Conservation (phyloP, 2,888 invertebrate genomes). For the Herminia tarsipennalis region DNA sequence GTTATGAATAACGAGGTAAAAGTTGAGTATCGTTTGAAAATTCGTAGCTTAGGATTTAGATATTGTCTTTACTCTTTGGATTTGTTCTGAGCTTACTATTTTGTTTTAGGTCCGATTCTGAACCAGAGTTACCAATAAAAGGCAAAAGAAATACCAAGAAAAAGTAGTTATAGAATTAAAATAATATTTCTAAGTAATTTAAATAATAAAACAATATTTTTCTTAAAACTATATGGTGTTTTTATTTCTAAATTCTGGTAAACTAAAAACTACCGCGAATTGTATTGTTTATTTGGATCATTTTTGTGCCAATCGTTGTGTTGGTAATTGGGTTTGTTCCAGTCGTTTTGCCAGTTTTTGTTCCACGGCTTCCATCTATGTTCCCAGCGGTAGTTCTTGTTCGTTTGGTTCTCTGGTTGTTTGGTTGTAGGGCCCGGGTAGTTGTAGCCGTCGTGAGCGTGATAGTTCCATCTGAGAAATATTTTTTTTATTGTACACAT, state of each 20-base stretch:
- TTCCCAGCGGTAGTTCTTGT: conserved; percentile 54
- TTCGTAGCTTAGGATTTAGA: no score
- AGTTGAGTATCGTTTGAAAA: no score
- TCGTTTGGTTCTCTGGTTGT: conserved; percentile 46
- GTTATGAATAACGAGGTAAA: no score
- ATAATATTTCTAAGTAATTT: conserved; percentile 1
- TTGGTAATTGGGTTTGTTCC: conserved; percentile 36
- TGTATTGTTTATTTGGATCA: conserved; percentile 18
- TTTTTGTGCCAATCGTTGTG: conserved; percentile 30
- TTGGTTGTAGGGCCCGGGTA: conserved; percentile 41
- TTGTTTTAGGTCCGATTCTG: conserved; percentile 73
- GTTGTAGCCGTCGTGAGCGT: conserved; percentile 42
- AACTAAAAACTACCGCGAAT: conserved; percentile 19
- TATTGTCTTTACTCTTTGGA: no score
- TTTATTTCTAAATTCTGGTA: no score
- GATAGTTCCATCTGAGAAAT: conserved; percentile 42
- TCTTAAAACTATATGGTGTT: background rate
- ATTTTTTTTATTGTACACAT: background rate
- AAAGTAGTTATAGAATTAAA: conserved; percentile 38
- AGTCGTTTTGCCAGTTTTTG: conserved; percentile 52
- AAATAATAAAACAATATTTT: conserved; percentile 17
- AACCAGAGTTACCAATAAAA: conserved; percentile 62
- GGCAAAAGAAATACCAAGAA: conserved; percentile 64
- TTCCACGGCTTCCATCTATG: conserved; percentile 64
- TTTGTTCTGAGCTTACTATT: no score